Percentiles rank a stretch among this genome's conserved stretches.
Conservation (phyloP, 1,140 invertebrate genomes). For the Drosophila tsacasi region DNA sequence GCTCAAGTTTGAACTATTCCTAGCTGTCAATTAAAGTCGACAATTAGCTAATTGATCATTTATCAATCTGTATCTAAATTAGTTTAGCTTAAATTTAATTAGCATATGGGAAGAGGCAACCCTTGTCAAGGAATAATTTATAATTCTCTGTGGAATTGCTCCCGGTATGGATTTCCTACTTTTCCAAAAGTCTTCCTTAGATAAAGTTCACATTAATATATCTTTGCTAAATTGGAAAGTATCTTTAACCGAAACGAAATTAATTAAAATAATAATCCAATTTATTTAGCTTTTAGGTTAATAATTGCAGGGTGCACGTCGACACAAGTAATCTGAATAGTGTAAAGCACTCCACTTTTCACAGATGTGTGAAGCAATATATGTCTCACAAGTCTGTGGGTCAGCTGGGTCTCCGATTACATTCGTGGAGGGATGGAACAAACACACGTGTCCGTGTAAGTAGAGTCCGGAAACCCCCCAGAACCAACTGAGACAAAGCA, state of each 20-base stretch:
- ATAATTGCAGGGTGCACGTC: background rate
- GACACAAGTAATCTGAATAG: background rate
- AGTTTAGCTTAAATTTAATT: background rate
- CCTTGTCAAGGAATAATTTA: background rate
- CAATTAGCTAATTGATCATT: slow-evolving; percentile 21
- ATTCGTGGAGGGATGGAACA: background rate
- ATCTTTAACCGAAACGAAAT: background rate
- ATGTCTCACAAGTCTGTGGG: slow-evolving; percentile 1
- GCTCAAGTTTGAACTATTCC: background rate
- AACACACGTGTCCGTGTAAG: background rate
- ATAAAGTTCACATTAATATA: background rate
- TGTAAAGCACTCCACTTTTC: background rate
- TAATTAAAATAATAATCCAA: background rate
- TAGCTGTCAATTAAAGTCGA: background rate
- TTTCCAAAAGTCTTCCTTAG: background rate
- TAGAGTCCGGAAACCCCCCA: background rate
- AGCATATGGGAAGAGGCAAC: background rate
- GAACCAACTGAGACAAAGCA: background rate
- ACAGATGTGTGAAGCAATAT: background rate
- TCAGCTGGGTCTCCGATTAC: slow-evolving; percentile 8
- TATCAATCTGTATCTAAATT: background rate
- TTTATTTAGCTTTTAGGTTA: background rate
- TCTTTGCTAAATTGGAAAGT: background rate
- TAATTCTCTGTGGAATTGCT: background rate
- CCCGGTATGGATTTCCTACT: too few relatives aligned